These are phyloP conservation scores for Parotocinclus haroldoi DNA, from an alignment of 2,797 vertebrate genomes.

Conservation along the genomic window DNA sequence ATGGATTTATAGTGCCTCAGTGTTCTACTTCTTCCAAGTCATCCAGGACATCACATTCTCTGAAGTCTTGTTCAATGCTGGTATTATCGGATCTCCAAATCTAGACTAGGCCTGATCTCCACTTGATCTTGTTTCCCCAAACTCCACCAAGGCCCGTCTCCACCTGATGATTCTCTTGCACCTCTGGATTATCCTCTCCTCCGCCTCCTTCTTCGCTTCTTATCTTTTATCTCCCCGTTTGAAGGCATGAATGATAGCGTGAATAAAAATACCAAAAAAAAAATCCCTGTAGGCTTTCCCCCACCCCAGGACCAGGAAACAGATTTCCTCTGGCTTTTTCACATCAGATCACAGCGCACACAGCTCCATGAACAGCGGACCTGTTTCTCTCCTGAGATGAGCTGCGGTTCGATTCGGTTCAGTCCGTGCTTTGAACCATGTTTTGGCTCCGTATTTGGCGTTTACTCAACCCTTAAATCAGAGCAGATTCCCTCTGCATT, in stretches of 20 bases:
- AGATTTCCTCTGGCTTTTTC: conserved; percentile 69
- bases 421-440: conserved; percentile 70
- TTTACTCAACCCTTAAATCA: conserved; percentile 60
- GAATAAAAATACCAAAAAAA: conserved; percentile 29
- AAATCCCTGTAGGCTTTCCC: conserved; percentile 46
- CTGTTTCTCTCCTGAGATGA: conserved; percentile 2
- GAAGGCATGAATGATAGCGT: conserved; percentile 66
- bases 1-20: no score
- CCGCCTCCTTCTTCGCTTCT: conserved; percentile 22
- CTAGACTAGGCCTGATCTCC: no score
- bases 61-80: no score
- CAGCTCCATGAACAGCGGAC: conserved; percentile 42
- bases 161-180: conserved; percentile 5
- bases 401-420: conserved; percentile 34
- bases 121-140: no score
- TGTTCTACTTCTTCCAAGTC: no score
- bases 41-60: no score
- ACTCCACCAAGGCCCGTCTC: neutral
- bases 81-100: no score
- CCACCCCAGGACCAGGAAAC: conserved; percentile 66
- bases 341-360: conserved; percentile 63
- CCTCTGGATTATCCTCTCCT: conserved; percentile 19
- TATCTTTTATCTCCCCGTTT: conserved; percentile 51
- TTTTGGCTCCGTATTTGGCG: conserved; percentile 51
- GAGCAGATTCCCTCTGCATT: neutral